These are phyloP conservation scores for Zingel zingel DNA, from an alignment of 2,113 vertebrate genomes.

Conservation along the genomic window DNA sequence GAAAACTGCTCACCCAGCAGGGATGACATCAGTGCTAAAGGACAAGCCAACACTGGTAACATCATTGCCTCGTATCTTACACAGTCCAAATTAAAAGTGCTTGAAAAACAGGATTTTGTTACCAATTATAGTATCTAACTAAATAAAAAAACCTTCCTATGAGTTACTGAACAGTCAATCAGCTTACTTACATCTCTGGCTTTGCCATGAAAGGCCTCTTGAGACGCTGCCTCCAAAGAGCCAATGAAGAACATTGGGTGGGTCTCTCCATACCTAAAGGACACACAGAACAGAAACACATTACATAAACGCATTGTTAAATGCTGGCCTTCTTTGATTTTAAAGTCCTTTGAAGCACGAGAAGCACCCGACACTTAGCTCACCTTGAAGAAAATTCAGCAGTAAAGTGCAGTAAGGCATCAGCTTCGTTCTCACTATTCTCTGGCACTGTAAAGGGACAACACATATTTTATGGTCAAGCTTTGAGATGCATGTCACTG, in stretches of 20 bases:
- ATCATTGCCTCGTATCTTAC: background rate
- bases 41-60: conserved; percentile 23
- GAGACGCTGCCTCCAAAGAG: conserved; percentile 97
- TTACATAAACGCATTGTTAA: conserved; percentile 10
- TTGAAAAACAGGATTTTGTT: conserved; percentile 9
- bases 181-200: conserved; percentile 96
- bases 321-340: background rate
- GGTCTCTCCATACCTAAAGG: conserved; percentile 94
- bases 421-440: conserved; percentile 97
- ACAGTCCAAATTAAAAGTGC: conserved; percentile 19
- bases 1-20: conserved; percentile 45
- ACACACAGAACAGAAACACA: conserved; percentile 44
- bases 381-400: conserved; percentile 99
- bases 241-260: conserved; percentile 99
- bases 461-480: background rate
- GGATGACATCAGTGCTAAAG: conserved; percentile 49
- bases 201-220: conserved; percentile 99
- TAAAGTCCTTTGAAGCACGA: background rate
- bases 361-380: conserved; percentile 8
- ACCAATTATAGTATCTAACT: background rate
- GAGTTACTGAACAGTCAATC: background rate
- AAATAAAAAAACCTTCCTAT: conserved; percentile 16
- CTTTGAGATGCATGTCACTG: background rate
- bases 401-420: conserved; percentile 99
- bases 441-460: conserved; percentile 91